Conservation (phyloP, 1,140 invertebrate genomes). For the Cardiocondyla obscurior region DNA sequence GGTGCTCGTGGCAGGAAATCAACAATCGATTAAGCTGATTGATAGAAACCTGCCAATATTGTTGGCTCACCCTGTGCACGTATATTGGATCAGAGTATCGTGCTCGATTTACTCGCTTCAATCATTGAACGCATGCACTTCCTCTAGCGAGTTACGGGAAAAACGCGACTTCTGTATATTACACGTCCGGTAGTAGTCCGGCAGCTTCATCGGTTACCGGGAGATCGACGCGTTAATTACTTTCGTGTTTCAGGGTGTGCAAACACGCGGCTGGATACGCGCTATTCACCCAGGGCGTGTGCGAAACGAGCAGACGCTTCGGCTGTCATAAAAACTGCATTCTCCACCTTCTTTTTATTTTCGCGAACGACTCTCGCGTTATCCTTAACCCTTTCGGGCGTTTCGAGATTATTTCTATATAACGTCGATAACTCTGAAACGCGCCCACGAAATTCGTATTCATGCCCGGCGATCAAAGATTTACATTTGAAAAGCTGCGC, state of each 20-base stretch:
- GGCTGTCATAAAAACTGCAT: background rate
- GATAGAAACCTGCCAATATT: background rate
- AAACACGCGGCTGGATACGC: slow-evolving; percentile 42
- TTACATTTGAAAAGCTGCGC: background rate
- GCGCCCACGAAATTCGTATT: slow-evolving; percentile 5
- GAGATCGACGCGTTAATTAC: slow-evolving; percentile 49
- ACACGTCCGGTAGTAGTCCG: slow-evolving; percentile 23
- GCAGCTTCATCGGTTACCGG: slow-evolving; percentile 41
- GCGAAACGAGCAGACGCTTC: slow-evolving; percentile 12
- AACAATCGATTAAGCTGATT: background rate
- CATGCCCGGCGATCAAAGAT: background rate
- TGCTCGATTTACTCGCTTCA: slow-evolving; percentile 47
- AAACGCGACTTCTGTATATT: slow-evolving; percentile 50
- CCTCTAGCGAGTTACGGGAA: background rate
- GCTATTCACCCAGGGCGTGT: slow-evolving; percentile 17
- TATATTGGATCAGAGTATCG: background rate
- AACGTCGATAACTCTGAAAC: background rate
- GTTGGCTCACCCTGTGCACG: slow-evolving; percentile 18
- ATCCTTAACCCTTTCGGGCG: background rate
- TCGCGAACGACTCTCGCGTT: background rate
- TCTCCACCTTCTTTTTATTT: slow-evolving; percentile 1
- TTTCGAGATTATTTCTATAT: background rate
- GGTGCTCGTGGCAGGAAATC: background rate
- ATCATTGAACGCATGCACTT: slow-evolving; percentile 37
- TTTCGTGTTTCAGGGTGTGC: slow-evolving; percentile 51